Base-by-base conservation (phyloP, 2,888 invertebrate genomes). In the Melinopterus prodromus region DNA sequence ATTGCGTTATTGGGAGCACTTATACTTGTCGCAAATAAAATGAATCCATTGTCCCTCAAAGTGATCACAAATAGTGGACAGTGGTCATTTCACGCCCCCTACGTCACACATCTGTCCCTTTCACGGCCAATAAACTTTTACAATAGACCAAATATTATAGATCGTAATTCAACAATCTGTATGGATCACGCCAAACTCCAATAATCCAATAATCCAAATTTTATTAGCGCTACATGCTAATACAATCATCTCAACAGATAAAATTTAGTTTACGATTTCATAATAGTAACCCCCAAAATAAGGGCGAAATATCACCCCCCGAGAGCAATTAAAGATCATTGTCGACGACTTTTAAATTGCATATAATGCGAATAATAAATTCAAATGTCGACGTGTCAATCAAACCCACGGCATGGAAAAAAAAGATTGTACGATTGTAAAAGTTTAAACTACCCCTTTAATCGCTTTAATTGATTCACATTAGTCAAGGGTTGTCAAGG, bases 181-280 rank as follows among this genome's bases (percentile, higher is more conserved):
- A 12, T 53, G 9, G 53, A 53, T 53, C 53, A 53, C 53, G 53
- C 53, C 53, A 53, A 53, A 53, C 53, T 53, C 9, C 53, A 53
- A 53, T 53, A 53, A 53, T 53, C 53, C 53, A 12, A 35, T n/a
- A 37, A 74, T 26, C 35, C 37, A 74, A 37, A n/a, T 36, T 16
- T 86, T 85, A 85, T 85, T 84, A 83, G 79, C 83, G 83, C 86
- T 85, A 85, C 82, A 71, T 70, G 80, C 84, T 87, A 88, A 88
- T 88, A 81, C 84, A 85, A 85, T 88, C 88, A 87, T 78, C 87
- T 83, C 81, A 76, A 82, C 83, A 83, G 81, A 86, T 86, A 84
- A 83, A 78, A 78, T 83, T 35, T 84, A 84, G 83, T 88, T 88
- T 88, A 88, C 86, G 87, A 86, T 85, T 86, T 85, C 85, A 86